Evolutionary conservation across 2,888 invertebrate species (phyloP).

Genomic region (Pristionchus arcanus): DNA sequence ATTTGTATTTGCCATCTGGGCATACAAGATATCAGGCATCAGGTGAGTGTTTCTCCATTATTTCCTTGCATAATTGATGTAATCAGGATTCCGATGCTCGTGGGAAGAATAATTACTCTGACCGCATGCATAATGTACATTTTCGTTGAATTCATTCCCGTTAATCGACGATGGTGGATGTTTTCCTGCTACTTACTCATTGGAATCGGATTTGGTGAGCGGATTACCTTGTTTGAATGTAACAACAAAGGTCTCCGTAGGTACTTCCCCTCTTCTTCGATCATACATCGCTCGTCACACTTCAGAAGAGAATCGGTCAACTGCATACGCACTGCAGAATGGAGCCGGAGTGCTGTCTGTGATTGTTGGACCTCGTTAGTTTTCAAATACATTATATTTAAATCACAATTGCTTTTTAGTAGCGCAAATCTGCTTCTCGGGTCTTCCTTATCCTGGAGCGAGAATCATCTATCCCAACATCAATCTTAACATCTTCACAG

Average conservation of each 20-base stretch:
- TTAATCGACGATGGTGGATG: not conserved
- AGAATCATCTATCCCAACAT: not conserved
- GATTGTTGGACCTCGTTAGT: not conserved
- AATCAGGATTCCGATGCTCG: not conserved
- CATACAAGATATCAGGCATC: slow-evolving; percentile 54
- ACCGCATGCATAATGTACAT: slow-evolving; percentile 13
- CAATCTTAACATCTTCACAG: slow-evolving; percentile 23
- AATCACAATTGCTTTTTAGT: not conserved
- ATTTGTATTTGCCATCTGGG: slow-evolving; percentile 67
- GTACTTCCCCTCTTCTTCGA: slow-evolving; percentile 3
- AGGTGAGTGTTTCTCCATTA: not conserved
- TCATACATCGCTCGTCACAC: slow-evolving; percentile 4
- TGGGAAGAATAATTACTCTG: not conserved
- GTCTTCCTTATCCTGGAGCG: slow-evolving; percentile 25
- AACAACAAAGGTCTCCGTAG: not conserved
- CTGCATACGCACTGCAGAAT: slow-evolving; percentile 12
- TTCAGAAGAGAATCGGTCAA: slow-evolving; percentile 35
- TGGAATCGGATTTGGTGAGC: slow-evolving; percentile 15
- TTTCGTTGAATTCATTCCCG: slow-evolving; percentile 31
- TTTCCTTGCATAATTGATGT: not conserved
- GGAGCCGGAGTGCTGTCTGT: not conserved
- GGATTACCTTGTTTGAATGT: not conserved
- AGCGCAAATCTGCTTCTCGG: slow-evolving; percentile 1
- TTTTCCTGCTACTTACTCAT: not conserved
- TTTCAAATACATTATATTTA: not conserved